Conservation (phyloP, 2,113 vertebrate genomes). For the Hippocampus barbouri region DNA sequence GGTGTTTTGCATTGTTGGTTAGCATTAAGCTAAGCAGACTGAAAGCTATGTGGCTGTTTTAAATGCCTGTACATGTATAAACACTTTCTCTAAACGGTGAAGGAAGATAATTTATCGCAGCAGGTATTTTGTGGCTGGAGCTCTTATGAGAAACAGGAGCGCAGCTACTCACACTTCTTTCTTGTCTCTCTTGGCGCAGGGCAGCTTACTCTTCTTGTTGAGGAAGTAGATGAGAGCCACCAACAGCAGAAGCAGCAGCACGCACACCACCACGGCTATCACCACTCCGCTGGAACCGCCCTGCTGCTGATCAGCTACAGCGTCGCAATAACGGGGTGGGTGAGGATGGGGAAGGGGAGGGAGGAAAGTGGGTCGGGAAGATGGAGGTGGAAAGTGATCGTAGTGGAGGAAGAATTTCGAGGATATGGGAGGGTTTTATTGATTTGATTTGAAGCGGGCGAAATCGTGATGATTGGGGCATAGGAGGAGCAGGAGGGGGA, state of each 20-base stretch:
- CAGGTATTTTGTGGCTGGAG: no score
- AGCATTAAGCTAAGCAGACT: no score
- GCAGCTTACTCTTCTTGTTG: slow-evolving; percentile 77
- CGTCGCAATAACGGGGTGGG: slow-evolving; percentile 39
- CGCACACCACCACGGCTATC: slow-evolving; percentile 84
- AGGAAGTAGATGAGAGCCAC: slow-evolving; percentile 82
- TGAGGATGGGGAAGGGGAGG: slow-evolving; percentile 14
- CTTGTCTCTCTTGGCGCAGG: slow-evolving; percentile 73
- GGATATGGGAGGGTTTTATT: slow-evolving; percentile 16
- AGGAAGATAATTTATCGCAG: no score
- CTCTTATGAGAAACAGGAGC: no score
- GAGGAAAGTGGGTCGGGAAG: slow-evolving; percentile 6
- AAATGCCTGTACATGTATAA: no score
- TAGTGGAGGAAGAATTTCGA: slow-evolving; percentile 13
- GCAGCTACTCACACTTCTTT: slow-evolving; percentile 81
- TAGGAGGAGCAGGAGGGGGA: slow-evolving; percentile 22
- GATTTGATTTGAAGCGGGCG: slow-evolving; percentile 28
- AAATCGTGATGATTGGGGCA: slow-evolving; percentile 38
- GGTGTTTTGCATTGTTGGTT: no score
- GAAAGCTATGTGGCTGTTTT: no score
- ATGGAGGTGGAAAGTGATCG: slow-evolving; percentile 18
- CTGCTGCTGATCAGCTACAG: slow-evolving; percentile 73
- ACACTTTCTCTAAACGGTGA: no score
- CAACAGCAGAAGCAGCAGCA: slow-evolving; percentile 81
- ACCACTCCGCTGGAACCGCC: slow-evolving; percentile 79